A percentile compares a stretch with the other conserved stretches of the same genome.
Conservation (phyloP, 2,797 vertebrate species). For the Molossus alvarezi region DNA sequence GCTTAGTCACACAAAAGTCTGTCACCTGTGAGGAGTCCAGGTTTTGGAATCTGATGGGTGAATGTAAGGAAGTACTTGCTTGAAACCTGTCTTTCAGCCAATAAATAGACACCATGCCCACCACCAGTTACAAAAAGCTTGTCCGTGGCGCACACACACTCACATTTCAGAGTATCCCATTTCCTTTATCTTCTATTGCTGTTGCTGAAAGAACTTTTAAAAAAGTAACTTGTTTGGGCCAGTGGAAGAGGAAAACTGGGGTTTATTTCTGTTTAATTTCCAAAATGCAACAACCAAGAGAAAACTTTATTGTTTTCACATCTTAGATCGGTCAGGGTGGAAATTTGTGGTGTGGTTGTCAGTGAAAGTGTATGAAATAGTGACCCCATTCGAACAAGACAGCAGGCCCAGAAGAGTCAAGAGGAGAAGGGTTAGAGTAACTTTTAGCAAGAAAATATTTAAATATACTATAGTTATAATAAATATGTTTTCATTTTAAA, state of each 20-base stretch:
- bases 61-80: conserved; percentile 85
- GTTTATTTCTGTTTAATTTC: conserved; percentile 84
- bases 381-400: conserved; percentile 68
- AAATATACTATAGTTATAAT: conserved; percentile 69
- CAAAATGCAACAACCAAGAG: conserved; percentile 75
- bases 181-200: conserved; percentile 87
- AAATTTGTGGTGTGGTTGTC: conserved; percentile 67
- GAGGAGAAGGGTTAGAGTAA: not conserved
- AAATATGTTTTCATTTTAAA: conserved; percentile 76
- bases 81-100: conserved; percentile 87
- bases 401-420: conserved; percentile 11
- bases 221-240: conserved; percentile 54
- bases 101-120: conserved; percentile 88
- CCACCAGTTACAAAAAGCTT: conserved; percentile 78
- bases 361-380: conserved; percentile 75
- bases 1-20: conserved; percentile 65
- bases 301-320: conserved; percentile 75
- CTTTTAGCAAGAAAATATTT: conserved; percentile 70
- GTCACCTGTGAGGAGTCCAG: conserved; percentile 74
- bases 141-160: conserved; percentile 74
- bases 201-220: conserved; percentile 72
- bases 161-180: conserved; percentile 72
- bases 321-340: conserved; percentile 66
- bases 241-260: not conserved
- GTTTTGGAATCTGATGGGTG: conserved; percentile 87